Conservation (phyloP, 2,888 invertebrate genomes). For the Rhagonycha lutea region DNA sequence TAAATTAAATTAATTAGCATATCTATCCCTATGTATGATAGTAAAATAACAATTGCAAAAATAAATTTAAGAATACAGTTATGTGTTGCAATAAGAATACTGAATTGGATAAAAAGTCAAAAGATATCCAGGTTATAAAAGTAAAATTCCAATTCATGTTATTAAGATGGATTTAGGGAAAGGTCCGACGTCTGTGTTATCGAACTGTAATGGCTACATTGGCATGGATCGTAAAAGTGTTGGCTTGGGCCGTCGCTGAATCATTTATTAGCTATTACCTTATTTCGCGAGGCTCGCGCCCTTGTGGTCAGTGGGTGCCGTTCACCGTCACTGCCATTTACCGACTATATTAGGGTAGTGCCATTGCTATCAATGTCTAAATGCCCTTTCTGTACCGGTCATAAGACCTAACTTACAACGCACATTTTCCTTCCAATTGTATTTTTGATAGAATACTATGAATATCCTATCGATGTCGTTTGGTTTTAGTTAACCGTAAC, state of each 20-base stretch:
- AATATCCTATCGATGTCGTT: neutral
- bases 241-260: constrained; percentile 46
- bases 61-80: neutral
- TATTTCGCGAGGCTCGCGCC: constrained; percentile 37
- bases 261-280: constrained; percentile 52
- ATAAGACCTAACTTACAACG: constrained; percentile 52
- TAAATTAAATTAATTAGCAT: neutral
- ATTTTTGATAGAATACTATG: constrained; percentile 36
- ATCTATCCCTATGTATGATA: neutral
- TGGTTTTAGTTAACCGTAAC: neutral
- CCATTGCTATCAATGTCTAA: constrained; percentile 52
- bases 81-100: constrained; percentile 1
- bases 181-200: constrained; percentile 48
- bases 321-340: constrained; percentile 19
- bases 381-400: constrained; percentile 51
- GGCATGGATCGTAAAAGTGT: constrained; percentile 50
- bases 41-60: neutral
- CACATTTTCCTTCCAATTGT: constrained; percentile 56
- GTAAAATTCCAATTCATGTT: constrained; percentile 30
- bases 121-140: constrained; percentile 22
- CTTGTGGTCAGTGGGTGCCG: constrained; percentile 33
- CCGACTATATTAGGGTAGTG: constrained; percentile 32
- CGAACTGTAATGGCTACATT: constrained; percentile 51
- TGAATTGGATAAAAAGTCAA: constrained; percentile 1
- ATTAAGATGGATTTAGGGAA: constrained; percentile 41